These are phyloP conservation scores for Flexamia atlantica DNA, from an alignment of 2,888 invertebrate species.

Conservation along the genomic window DNA sequence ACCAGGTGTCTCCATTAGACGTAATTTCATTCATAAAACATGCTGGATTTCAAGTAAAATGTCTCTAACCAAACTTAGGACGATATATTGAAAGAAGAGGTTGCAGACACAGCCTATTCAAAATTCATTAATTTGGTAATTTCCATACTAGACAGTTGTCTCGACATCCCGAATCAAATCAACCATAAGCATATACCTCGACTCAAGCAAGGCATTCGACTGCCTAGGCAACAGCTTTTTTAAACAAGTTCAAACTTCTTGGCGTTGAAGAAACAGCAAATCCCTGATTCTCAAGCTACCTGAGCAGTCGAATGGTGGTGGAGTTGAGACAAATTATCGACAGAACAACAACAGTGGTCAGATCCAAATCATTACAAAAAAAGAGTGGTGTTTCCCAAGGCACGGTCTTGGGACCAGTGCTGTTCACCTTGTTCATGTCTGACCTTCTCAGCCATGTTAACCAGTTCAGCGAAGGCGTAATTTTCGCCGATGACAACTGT, in stretches of 20 bases:
- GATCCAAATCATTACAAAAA: neutral
- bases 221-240: too few relatives aligned
- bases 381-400: slow-evolving; percentile 2
- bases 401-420: neutral
- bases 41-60: neutral
- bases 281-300: neutral
- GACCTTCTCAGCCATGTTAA: neutral
- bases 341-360: neutral
- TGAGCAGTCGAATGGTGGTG: neutral
- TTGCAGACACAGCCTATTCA: neutral
- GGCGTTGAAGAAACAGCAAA: neutral
- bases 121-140: neutral
- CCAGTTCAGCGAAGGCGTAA: neutral
- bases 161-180: neutral
- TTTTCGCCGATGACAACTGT: neutral
- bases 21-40: neutral
- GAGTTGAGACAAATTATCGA: neutral
- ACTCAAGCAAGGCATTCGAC: too few relatives aligned
- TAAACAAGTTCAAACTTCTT: neutral
- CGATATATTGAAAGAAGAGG: neutral
- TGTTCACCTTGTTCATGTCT: neutral
- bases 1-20: neutral
- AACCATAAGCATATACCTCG: neutral
- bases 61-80: neutral
- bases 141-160: neutral